These are phyloP conservation scores for Sarcophilus harrisii DNA, from an alignment of 2,797 vertebrate genomes.

Conservation along the genomic window DNA sequence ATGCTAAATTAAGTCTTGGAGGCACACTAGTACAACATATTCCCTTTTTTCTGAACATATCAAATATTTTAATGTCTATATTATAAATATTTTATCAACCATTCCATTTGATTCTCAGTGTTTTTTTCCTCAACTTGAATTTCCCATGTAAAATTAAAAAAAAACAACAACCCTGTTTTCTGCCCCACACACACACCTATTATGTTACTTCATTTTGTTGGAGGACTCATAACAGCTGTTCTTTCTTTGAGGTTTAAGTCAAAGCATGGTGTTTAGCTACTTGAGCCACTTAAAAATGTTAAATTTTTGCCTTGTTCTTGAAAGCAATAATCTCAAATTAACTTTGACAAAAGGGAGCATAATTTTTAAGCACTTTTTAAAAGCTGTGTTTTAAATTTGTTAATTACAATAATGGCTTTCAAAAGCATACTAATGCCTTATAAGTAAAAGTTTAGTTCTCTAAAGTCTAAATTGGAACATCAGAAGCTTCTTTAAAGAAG, in stretches of 20 bases:
- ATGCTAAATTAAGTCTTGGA: constrained; percentile 50
- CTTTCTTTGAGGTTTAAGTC: constrained; percentile 45
- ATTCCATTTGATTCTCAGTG: constrained; percentile 14
- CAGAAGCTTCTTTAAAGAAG: background rate
- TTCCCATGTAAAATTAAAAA: constrained; percentile 51
- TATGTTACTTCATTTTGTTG: background rate
- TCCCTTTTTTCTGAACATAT: constrained; percentile 54
- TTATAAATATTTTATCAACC: constrained; percentile 73
- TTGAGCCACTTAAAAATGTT: background rate
- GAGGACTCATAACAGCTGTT: constrained; percentile 3
- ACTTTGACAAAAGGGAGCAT: constrained; percentile 12
- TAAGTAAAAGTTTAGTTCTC: constrained; percentile 22
- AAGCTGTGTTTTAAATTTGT: background rate
- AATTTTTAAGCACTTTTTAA: background rate
- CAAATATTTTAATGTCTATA: constrained; percentile 72
- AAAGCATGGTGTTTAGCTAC: constrained; percentile 45
- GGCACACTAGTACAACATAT: constrained; percentile 37
- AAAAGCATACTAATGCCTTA: constrained; percentile 20
- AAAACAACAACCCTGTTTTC: background rate
- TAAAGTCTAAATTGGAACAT: background rate
- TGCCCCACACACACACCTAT: background rate
- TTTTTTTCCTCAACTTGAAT: constrained; percentile 45
- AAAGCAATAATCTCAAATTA: constrained; percentile 35
- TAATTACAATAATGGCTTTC: constrained; percentile 47
- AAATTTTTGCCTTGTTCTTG: constrained; percentile 5